Conservation (phyloP, 2,797 vertebrate genomes). For the Platalea minor region DNA sequence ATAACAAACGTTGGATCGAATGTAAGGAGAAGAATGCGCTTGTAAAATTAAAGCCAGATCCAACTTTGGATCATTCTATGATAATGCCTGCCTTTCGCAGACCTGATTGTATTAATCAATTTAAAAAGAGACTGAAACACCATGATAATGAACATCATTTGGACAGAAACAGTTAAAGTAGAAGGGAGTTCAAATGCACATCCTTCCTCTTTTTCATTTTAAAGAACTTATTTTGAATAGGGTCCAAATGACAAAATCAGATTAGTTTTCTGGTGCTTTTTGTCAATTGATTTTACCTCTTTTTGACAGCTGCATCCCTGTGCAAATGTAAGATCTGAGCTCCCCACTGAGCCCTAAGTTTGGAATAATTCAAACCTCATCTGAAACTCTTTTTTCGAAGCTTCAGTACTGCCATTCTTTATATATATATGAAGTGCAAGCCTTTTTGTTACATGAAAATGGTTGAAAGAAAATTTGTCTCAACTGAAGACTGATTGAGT, state of each 20-base stretch:
- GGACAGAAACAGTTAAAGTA: not conserved
- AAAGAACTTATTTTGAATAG: not conserved
- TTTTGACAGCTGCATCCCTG: slow-evolving; percentile 15
- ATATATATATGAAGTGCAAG: slow-evolving; percentile 5
- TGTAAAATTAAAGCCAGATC: not conserved
- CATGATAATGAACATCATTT: not conserved
- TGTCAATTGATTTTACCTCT: slow-evolving; percentile 35
- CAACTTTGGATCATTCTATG: not conserved
- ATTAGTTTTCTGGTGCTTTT: not conserved
- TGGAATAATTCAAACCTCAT: slow-evolving; percentile 52
- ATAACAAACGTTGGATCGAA: not conserved
- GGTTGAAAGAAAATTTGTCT: not conserved
- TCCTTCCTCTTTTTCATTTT: not conserved
- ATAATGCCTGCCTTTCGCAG: not conserved
- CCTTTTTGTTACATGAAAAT: slow-evolving; percentile 38
- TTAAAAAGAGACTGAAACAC: not conserved
- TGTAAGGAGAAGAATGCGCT: not conserved
- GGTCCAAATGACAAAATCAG: slow-evolving; percentile 6
- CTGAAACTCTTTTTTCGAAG: slow-evolving; percentile 22
- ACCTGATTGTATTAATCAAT: not conserved
- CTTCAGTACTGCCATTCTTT: slow-evolving; percentile 19
- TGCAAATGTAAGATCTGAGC: slow-evolving; percentile 39
- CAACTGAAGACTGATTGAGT: slow-evolving; percentile 2
- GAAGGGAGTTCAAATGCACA: not conserved
- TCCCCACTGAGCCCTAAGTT: slow-evolving; percentile 26